Base-by-base conservation (phyloP, 2,797 vertebrate species). In the Pangasius mekongensis region DNA sequence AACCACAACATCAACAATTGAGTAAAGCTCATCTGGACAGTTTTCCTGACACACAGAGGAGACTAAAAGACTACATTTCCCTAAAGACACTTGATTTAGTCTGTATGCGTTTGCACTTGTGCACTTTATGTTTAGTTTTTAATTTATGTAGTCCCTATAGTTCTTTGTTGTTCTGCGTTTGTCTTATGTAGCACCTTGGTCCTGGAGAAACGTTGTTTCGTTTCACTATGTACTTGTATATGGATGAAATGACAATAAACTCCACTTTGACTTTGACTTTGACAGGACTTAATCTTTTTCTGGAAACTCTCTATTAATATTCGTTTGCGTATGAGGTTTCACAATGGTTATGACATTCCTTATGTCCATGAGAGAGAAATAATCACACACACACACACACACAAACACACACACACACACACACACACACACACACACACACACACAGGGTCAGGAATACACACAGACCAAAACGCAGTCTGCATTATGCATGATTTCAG, bases 401-500 rank as follows among this genome's bases (percentile, higher is more conserved):
- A 80, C 83, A 80, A 74, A 30, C 74, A 54, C 78, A 77, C n/a
- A 71, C 22, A 80, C 83, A 27, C 69, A 67, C 33, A 77, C 73
- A 67, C 60, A 73, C 78, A 83, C 47, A 87, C n/a, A 71, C 82
- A 39, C 74, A 73, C 30, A 74, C 58, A 66, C 27, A 73, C 76
- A 74, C 33, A 87, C 33, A 60, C 60, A 52, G 5, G 33, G 27
- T 64, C 1, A 16, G 82, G 18, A 14, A 52, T 33, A 52, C 43
- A 67, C 49, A 39, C 33, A 39, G 56, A 77, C 69, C 49, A 33
- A 89, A 82, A 88, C 43, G 52, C 69, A 86, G 60, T 54, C 20
- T 33, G 1, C 64, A 83, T 20, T 22, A 56, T 33, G 80, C 13
- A 81, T 85, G 52, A 54, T 81, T 71, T 67, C 14, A 84, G n/a